Conservation (phyloP, 2,797 vertebrate genomes). For the Aselliscus stoliczkanus region DNA sequence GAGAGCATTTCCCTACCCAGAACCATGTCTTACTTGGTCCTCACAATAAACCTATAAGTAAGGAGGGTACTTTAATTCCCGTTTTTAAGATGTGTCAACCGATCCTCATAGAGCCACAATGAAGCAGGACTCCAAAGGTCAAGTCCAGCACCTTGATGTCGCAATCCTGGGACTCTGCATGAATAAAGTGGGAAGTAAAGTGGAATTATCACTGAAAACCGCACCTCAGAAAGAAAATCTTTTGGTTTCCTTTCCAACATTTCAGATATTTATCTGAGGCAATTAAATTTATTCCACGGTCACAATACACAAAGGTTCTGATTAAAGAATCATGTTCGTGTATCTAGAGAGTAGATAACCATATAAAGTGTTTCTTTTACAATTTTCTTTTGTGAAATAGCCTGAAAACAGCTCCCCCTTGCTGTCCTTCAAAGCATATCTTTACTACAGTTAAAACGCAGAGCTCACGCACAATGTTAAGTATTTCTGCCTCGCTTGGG, state of each 20-base stretch:
- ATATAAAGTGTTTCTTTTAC: background rate
- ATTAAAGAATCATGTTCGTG: background rate
- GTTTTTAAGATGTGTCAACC: background rate
- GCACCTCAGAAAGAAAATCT: background rate
- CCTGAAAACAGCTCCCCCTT: slow-evolving; percentile 49
- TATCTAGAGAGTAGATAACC: background rate
- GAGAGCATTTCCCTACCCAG: background rate
- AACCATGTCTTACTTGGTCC: background rate
- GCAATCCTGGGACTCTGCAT: background rate
- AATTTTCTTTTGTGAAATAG: background rate
- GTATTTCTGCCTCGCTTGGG: fast-evolving
- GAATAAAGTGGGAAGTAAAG: background rate
- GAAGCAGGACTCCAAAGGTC: background rate
- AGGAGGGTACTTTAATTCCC: background rate
- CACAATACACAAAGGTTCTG: background rate
- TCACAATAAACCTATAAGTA: background rate
- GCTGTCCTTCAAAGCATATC: background rate
- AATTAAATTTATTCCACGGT: background rate
- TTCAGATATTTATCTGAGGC: background rate
- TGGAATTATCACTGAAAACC: background rate
- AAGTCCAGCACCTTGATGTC: background rate
- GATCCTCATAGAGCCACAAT: background rate
- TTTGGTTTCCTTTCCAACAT: background rate
- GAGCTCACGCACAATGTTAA: background rate
- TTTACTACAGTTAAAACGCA: background rate